Conservation (phyloP, 1,140 invertebrate genomes). For the Calosoma granatense region DNA sequence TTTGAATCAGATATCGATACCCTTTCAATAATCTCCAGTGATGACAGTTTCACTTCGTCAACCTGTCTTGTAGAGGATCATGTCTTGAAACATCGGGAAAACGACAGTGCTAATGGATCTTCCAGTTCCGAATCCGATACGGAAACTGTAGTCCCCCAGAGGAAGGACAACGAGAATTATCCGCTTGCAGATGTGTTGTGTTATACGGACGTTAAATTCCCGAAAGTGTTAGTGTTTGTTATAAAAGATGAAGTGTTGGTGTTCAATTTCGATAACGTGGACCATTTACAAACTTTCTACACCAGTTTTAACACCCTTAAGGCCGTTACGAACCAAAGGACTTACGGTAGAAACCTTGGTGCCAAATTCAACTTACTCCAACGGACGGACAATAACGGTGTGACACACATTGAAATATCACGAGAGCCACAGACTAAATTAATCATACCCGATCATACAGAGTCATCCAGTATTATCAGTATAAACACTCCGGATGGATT, state of each 20-base stretch:
- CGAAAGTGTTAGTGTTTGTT: conserved; percentile 32
- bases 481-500: conserved; percentile 27
- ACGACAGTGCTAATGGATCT: conserved; percentile 33
- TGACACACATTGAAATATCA: conserved; percentile 34
- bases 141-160: conserved; percentile 11
- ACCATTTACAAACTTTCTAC: conserved; percentile 27
- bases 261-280: conserved; percentile 30
- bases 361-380: conserved; percentile 33
- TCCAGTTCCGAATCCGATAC: conserved; percentile 29
- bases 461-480: conserved; percentile 26
- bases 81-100: conserved; percentile 20
- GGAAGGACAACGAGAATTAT: conserved; percentile 19
- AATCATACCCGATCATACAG: conserved; percentile 9
- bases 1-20: conserved; percentile 36
- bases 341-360: conserved; percentile 21
- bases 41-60: conserved; percentile 25
- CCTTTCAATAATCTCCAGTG: conserved; percentile 30
- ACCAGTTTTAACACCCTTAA: conserved; percentile 31
- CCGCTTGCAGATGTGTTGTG: conserved; percentile 34
- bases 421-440: conserved; percentile 20
- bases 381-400: conserved; percentile 33
- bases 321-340: conserved; percentile 29
- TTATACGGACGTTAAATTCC: conserved; percentile 31
- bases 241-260: conserved; percentile 31
- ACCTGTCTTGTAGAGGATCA: conserved; percentile 16